These are phyloP conservation scores for Gerris buenoi DNA, from an alignment of 1,140 invertebrate species.

Conservation along the genomic window DNA sequence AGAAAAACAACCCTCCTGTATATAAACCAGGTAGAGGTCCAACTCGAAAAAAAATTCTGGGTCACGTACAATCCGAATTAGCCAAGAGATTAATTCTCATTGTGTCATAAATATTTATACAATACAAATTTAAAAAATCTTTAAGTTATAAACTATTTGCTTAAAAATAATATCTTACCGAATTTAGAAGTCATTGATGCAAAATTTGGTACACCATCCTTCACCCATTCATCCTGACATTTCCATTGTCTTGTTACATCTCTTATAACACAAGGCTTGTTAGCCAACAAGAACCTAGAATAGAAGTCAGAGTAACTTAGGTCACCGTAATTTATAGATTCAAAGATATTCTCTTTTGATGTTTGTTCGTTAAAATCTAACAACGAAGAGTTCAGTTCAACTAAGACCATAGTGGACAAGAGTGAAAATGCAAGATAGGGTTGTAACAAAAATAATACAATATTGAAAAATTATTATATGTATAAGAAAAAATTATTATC, in stretches of 20 bases:
- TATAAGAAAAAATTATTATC: too few species aligned
- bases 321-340: too few species aligned
- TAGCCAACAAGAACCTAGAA: conserved; percentile 2
- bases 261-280: conserved; percentile 12
- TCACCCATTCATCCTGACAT: conserved; percentile 12
- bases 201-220: conserved; percentile 38
- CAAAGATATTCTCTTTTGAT: too few species aligned
- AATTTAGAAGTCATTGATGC: conserved; percentile 41
- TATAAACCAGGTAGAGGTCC: not conserved
- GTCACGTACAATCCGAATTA: not conserved
- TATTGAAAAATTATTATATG: too few species aligned
- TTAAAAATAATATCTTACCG: conserved; percentile 29
- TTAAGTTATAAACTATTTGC: conserved; percentile 9
- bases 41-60: not conserved
- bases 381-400: too few species aligned
- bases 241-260: conserved; percentile 14
- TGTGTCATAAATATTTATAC: not conserved
- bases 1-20: too few species aligned
- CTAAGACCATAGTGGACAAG: too few species aligned
- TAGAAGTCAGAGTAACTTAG: conserved; percentile 12
- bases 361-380: too few species aligned
- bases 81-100: not conserved
- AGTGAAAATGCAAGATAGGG: too few species aligned
- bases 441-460: too few species aligned
- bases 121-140: not conserved